These are phyloP conservation scores for Masnerella sp. DNA, from an alignment of 2,888 invertebrate genomes.

Conservation along the genomic window DNA sequence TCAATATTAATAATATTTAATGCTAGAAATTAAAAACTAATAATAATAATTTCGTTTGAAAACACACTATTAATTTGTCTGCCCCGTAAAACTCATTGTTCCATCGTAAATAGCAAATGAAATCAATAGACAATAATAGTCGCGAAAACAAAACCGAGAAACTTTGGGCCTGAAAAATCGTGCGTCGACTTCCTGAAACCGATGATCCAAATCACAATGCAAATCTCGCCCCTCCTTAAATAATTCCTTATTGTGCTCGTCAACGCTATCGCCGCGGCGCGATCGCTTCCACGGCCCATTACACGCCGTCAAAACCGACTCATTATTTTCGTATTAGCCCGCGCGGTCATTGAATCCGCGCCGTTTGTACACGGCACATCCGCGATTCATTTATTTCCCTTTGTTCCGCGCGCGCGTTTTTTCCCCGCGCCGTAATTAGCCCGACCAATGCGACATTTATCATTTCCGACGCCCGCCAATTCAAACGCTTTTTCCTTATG, in stretches of 20 bases:
- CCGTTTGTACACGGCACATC: slow-evolving; percentile 32
- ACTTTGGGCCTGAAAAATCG: too few relatives aligned
- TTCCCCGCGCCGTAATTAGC: slow-evolving; percentile 36
- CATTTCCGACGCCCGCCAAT: slow-evolving; percentile 18
- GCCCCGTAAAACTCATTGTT: too few relatives aligned
- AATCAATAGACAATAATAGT: too few relatives aligned
- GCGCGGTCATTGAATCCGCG: slow-evolving; percentile 25
- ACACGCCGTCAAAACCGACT: slow-evolving; percentile 42
- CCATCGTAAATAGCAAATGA: too few relatives aligned
- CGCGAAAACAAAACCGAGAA: too few relatives aligned
- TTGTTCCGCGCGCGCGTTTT: slow-evolving; percentile 27
- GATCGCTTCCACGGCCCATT: slow-evolving; percentile 50
- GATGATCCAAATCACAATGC: slow-evolving; percentile 22
- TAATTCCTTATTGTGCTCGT: slow-evolving; percentile 43
- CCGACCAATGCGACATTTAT: slow-evolving; percentile 31
- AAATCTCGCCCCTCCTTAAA: slow-evolving; percentile 40
- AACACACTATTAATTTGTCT: too few relatives aligned
- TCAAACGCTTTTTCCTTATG: not conserved
- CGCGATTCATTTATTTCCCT: slow-evolving; percentile 43
- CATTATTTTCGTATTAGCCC: slow-evolving; percentile 55
- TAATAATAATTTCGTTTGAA: too few relatives aligned
- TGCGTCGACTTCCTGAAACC: slow-evolving; percentile 20
- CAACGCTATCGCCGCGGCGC: slow-evolving; percentile 24
- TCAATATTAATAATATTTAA: too few relatives aligned
- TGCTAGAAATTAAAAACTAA: too few relatives aligned